A percentile compares a stretch with the other conserved stretches of the same genome.
Conservation (phyloP, 2,888 invertebrate genomes). For the Parnassius mnemosyne region DNA sequence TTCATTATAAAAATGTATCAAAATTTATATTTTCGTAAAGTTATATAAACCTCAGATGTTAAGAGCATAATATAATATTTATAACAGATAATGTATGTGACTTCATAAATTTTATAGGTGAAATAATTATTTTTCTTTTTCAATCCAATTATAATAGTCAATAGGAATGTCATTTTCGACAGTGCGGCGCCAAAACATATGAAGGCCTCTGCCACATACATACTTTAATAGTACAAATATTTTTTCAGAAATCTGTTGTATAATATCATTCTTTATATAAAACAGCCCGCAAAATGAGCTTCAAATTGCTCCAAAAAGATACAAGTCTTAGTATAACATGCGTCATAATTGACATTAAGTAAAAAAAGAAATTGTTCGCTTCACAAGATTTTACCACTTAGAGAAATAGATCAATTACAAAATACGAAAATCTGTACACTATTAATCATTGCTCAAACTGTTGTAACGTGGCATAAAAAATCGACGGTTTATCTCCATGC, state of each 20-base stretch:
- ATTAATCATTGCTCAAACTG: no score
- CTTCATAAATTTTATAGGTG: constrained; percentile 61
- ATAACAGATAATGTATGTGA: background rate
- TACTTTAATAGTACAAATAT: constrained; percentile 30
- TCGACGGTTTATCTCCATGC: no score
- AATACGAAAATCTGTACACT: background rate
- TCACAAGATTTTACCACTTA: constrained; percentile 14
- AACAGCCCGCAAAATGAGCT: constrained; percentile 12
- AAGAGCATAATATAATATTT: no score
- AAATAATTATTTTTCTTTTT: constrained; percentile 38
- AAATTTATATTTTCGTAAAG: no score
- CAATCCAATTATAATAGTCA: constrained; percentile 30
- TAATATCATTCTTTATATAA: constrained; percentile 16
- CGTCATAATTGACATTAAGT: constrained; percentile 19
- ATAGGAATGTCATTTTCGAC: constrained; percentile 30
- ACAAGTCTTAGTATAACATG: background rate
- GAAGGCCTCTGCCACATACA: constrained; percentile 55
- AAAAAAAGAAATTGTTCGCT: constrained; percentile 7
- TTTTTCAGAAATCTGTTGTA: constrained; percentile 14
- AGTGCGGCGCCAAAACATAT: constrained; percentile 70
- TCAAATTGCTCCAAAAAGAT: constrained; percentile 3
- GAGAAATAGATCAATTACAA: background rate
- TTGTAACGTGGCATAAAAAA: no score
- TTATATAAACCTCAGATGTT: no score
- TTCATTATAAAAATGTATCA: no score